Evolutionary conservation across 2,888 invertebrate genomes (phyloP).

Genomic region (Phytoseiulus persimilis): DNA sequence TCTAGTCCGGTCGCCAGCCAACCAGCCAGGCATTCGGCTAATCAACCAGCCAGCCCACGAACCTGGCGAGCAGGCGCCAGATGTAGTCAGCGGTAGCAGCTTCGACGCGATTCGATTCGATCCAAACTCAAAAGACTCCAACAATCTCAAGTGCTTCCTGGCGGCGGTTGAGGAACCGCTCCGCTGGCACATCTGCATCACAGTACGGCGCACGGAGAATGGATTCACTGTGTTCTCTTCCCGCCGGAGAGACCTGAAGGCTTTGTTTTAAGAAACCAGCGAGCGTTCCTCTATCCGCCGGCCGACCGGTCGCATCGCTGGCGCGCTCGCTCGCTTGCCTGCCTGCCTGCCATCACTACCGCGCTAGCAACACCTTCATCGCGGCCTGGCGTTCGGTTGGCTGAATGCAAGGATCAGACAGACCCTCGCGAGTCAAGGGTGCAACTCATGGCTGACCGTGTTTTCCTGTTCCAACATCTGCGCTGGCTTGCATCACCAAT

Average conservation of each 20-base stretch:
- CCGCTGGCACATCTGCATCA: neutral
- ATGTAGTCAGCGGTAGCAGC: neutral
- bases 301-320: too few species aligned
- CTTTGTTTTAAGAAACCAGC: neutral
- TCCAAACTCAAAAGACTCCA: neutral
- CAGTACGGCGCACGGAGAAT: neutral
- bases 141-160: neutral
- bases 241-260: neutral
- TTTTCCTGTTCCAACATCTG: neutral
- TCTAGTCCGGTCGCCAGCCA: neutral
- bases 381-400: neutral
- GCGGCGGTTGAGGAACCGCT: neutral
- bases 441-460: neutral
- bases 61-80: neutral
- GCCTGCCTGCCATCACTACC: neutral
- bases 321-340: too few species aligned
- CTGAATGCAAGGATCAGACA: neutral
- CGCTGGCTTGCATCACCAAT: constrained; percentile 5
- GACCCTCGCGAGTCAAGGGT: neutral
- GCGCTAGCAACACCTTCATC: neutral
- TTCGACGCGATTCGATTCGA: neutral
- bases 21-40: neutral
- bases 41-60: neutral
- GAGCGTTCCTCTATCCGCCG: neutral
- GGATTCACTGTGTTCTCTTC: neutral